Base-by-base conservation (phyloP, 2,888 invertebrate species). In the Muschampia plurimacula region DNA sequence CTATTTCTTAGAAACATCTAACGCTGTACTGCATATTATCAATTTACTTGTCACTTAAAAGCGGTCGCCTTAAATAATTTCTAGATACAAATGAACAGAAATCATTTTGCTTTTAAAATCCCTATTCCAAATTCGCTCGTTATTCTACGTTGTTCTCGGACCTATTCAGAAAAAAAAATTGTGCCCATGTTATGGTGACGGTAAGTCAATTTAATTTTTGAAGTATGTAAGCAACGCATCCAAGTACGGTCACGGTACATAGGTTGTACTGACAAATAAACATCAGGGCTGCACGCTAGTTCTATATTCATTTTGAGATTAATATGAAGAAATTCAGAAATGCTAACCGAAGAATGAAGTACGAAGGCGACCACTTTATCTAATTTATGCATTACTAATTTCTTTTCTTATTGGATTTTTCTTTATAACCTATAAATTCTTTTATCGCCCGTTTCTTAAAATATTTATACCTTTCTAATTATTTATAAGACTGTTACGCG, bases 1-100 rank as follows among this genome's bases (percentile, higher is more conserved):
- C 41, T 64, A 55, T 57, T 69, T 64, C 55, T 32, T 64, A 63
- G 55, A 55, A 57, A 69, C 32, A 63, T 64, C 22, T 41, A 15
- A 57, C 10, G 32, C 15, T 22, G 46, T 46, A 10, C 5, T 46
- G 28, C 32, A 36, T 49, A 52, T 52, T 52, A 52, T 55, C 55
- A 55, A 55, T 55, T 55, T 55, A 55, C 55, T 22, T 10, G 22
- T 55, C 55, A 9, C 55, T 55, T 55, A 22, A 55, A 55, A 22
- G 55, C 22, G 22, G 55, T 55, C 10, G 52, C 15, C 52, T 52
- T 52, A 22, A 55, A 28, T 22, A 55, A 22, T 28, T 55, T 55
- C 22, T 22, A 22, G 15, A 22, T 55, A 9, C 22, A 55, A 55
- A 55, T 22, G 22, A 55, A 55, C 22, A 55, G 55, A 22, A 55